Evolutionary conservation across 2,797 vertebrate species (phyloP).

Genomic region (Morelia viridis): DNA sequence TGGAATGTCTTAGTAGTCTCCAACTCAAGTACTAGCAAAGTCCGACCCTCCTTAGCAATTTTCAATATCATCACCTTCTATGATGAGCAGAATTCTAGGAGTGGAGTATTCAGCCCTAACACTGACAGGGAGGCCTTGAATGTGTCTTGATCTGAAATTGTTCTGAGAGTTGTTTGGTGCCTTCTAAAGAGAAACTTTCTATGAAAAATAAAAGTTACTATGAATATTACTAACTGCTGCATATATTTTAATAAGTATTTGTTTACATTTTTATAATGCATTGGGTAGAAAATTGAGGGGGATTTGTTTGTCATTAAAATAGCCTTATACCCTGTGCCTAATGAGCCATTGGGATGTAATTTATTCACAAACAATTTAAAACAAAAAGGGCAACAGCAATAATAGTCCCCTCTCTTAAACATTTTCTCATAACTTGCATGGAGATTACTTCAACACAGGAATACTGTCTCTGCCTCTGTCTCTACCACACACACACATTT

Average conservation of each 20-base stretch:
- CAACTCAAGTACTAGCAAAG: background rate
- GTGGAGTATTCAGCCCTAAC: background rate
- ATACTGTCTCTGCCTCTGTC: background rate
- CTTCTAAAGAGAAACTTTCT: background rate
- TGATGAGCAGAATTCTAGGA: background rate
- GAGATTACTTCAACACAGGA: background rate
- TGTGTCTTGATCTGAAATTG: background rate
- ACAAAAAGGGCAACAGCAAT: constrained; percentile 26
- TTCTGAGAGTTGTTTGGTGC: background rate
- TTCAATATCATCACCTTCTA: background rate
- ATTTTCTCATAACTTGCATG: background rate
- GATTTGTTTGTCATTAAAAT: constrained; percentile 33
- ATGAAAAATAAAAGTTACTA: background rate
- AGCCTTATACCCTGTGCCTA: constrained; percentile 15
- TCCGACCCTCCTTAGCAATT: background rate
- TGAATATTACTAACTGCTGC: constrained; percentile 1
- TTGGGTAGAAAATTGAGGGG: background rate
- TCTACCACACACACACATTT: background rate
- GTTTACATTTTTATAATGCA: constrained; percentile 35
- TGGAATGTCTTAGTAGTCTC: background rate
- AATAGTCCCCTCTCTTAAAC: background rate
- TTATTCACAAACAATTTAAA: constrained; percentile 12
- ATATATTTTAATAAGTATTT: constrained; percentile 20
- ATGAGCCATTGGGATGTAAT: constrained; percentile 24
- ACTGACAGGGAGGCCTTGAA: background rate